A percentile compares a stretch with the other conserved stretches of the same genome.
These are phyloP conservation scores for Trachelus iudaicus DNA, from an alignment of 2,888 invertebrate genomes.

Conservation along the genomic window DNA sequence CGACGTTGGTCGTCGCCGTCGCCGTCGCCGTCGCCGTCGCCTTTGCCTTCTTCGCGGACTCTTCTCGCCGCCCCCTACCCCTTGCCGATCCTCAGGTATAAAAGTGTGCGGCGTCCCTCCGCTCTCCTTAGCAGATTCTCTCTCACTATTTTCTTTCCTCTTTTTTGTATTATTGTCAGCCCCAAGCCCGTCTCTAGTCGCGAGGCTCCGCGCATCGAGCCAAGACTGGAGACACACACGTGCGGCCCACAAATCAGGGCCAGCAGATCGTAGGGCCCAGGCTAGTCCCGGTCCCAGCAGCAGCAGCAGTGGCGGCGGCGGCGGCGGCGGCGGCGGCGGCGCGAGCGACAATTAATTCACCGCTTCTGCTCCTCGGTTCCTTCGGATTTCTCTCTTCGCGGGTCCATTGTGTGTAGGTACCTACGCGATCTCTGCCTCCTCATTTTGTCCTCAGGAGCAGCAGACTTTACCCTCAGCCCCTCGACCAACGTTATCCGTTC, in stretches of 20 bases:
- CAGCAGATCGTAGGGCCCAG: constrained; percentile 32
- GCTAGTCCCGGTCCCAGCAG: no score
- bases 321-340: constrained; percentile 40
- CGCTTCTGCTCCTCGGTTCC: constrained; percentile 45
- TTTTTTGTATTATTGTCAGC: constrained; percentile 44
- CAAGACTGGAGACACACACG: constrained; percentile 43
- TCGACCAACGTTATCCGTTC: no score
- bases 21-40: constrained; percentile 9
- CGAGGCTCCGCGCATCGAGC: constrained; percentile 7
- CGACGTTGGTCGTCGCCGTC: constrained; percentile 17
- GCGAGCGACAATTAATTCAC: constrained; percentile 62
- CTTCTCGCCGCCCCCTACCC: neutral
- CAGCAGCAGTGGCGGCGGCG: constrained; percentile 37
- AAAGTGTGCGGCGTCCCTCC: constrained; percentile 14
- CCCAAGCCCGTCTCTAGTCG: constrained; percentile 27
- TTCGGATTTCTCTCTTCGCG: constrained; percentile 16
- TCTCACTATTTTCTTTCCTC: constrained; percentile 8
- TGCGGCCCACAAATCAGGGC: constrained; percentile 56
- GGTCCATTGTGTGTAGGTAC: no score
- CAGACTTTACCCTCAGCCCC: no score
- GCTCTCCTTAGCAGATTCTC: constrained; percentile 9
- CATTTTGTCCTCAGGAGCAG: no score
- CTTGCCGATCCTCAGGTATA: constrained; percentile 10
- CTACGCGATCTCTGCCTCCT: no score
- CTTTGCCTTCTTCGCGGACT: constrained; percentile 13